A percentile compares a stretch with the other conserved stretches of the same genome.
phyloP scores from a whole-genome alignment of 2,797 vertebrate genomes.

The Anableps anableps region DNA sequence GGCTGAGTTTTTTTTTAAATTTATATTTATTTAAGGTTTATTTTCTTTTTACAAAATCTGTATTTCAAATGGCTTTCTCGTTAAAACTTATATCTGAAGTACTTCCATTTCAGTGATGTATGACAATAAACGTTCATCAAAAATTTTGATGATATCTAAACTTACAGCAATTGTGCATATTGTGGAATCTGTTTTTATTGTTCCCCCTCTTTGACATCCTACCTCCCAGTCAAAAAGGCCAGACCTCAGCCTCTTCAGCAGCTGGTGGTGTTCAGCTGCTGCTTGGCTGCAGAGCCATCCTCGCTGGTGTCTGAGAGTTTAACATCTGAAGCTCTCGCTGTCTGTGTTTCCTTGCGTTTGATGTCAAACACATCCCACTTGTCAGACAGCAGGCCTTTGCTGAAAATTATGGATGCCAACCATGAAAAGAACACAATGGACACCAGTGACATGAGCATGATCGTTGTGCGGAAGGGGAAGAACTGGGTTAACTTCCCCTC shows the following conservation, averaged over 20 bases:
- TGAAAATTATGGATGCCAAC: constrained; percentile 75
- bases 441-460: constrained; percentile 73
- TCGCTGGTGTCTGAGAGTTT: constrained; percentile 15
- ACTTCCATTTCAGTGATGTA: constrained; percentile 15
- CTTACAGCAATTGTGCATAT: constrained; percentile 16
- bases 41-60: constrained; percentile 24
- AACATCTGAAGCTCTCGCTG: not conserved
- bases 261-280: constrained; percentile 66
- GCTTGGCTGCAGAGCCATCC: constrained; percentile 23
- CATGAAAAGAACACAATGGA: constrained; percentile 76
- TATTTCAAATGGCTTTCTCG: not conserved
- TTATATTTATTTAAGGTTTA: not conserved
- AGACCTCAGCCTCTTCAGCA: constrained; percentile 46
- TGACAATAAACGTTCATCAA: not conserved
- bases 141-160: constrained; percentile 12
- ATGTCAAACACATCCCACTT: constrained; percentile 81
- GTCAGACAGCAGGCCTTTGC: constrained; percentile 74
- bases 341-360: constrained; percentile 42
- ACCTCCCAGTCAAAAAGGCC: constrained; percentile 8
- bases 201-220: constrained; percentile 31
- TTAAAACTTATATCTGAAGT: constrained; percentile 8
- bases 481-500: constrained; percentile 74
- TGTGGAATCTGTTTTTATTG: constrained; percentile 21
- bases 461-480: constrained; percentile 85
- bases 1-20: not conserved